Percentiles rank a stretch among this genome's conserved stretches.
Conservation (phyloP, 1,140 invertebrate genomes). For the Rhagoletis pomonella region DNA sequence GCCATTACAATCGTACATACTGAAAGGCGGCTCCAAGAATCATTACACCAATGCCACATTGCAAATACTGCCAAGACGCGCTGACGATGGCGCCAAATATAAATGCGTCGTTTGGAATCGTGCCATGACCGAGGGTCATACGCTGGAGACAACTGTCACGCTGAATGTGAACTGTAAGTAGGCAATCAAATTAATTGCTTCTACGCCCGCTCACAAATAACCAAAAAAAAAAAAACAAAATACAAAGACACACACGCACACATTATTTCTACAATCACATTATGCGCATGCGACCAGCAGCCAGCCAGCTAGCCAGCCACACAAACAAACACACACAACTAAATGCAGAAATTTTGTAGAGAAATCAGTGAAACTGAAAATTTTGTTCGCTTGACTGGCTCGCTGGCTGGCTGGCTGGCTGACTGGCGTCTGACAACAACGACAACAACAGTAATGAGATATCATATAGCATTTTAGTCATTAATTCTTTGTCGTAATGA, state of each 20-base stretch:
- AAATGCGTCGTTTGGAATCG: slow-evolving; percentile 91
- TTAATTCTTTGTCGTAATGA: slow-evolving; percentile 14
- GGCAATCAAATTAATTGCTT: slow-evolving; percentile 57
- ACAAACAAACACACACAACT: neutral
- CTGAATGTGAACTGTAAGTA: slow-evolving; percentile 93
- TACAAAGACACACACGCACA: slow-evolving; percentile 23
- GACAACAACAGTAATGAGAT: neutral
- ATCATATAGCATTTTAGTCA: neutral
- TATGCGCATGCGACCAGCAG: neutral
- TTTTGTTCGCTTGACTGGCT: neutral
- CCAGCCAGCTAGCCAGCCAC: neutral
- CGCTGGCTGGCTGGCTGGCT: neutral
- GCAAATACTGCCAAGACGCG: slow-evolving; percentile 84
- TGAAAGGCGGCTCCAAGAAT: slow-evolving; percentile 80
- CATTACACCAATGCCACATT: slow-evolving; percentile 84
- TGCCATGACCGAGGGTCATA: slow-evolving; percentile 87
- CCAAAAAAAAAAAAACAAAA: too few species aligned
- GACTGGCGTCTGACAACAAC: neutral
- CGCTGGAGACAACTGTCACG: slow-evolving; percentile 85
- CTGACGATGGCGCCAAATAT: slow-evolving; percentile 88
- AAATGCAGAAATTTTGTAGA: neutral
- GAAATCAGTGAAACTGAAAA: slow-evolving; percentile 32
- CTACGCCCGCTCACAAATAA: slow-evolving; percentile 13
- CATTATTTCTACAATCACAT: neutral
- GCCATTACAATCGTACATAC: slow-evolving; percentile 81